Evolutionary conservation across 2,113 vertebrate species (phyloP).

Genomic region (Ciconia maguari): DNA sequence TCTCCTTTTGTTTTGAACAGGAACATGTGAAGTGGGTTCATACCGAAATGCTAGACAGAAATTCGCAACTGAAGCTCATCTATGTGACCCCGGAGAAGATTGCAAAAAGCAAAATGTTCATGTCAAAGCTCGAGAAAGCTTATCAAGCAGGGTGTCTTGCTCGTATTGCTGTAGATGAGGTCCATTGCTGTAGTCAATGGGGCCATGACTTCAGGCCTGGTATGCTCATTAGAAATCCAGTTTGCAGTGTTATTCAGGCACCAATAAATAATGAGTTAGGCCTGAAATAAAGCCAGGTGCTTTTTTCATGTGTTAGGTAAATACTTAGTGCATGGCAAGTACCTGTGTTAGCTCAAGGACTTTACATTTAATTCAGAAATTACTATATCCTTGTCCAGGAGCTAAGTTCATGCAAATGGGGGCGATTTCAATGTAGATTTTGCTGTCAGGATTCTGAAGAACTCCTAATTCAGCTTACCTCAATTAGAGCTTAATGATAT

Average conservation of each 20-base stretch:
- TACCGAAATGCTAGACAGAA: conserved; percentile 80
- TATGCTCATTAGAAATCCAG: conserved; percentile 38
- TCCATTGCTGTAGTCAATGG: conserved; percentile 99
- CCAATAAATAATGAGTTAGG: not conserved
- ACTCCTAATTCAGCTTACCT: not conserved
- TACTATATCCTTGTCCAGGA: not conserved
- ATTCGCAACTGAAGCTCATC: conserved; percentile 83
- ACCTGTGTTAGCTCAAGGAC: not conserved
- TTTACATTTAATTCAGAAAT: not conserved
- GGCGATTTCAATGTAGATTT: not conserved
- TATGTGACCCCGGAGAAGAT: conserved; percentile 98
- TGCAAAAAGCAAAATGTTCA: conserved; percentile 96
- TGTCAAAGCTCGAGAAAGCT: conserved; percentile 95
- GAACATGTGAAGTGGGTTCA: conserved; percentile 90
- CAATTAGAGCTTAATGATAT: not conserved
- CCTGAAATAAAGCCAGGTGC: not conserved
- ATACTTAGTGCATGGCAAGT: not conserved
- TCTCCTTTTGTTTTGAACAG: conserved; percentile 57
- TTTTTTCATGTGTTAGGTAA: not conserved
- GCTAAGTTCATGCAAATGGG: not conserved
- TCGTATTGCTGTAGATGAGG: conserved; percentile 92
- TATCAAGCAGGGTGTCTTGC: conserved; percentile 82
- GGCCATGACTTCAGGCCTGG: conserved; percentile 97
- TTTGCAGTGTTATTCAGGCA: not conserved
- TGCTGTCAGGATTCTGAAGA: not conserved